Evolutionary conservation across 2,888 invertebrate species (phyloP), one percentile per base, ranked within the genome.

Genomic region (Andrena haemorrhoa): DNA sequence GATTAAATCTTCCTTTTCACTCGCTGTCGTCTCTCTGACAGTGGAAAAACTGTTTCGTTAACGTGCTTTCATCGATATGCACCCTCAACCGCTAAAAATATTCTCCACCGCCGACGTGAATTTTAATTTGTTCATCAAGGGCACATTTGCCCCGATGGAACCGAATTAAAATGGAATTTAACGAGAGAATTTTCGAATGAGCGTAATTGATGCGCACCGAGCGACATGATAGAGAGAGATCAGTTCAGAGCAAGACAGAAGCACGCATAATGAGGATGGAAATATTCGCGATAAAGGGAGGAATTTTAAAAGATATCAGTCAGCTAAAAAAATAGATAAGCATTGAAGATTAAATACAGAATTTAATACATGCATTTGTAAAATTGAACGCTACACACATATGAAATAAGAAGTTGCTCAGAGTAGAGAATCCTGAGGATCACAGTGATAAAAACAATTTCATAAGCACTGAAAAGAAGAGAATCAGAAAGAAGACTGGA

Each of bases 1-100:
- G 75, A 79, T 75, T 79, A 79, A 75, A 75, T 64, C 49, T 49
- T 63, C 68, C 64, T 69, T 56, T 64, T 16, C 64, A 35, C 12
- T 41, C n/a, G 20, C 2, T n/a, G 65, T 23, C 16, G 41, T 23
- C 3, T n/a, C 23, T 23, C 12, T 10, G 16, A 12, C 8, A n/a
- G 41, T 4, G 53, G 23, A 51, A 63, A 41, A 61, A 53, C 61
- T 49, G 12, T 26, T 61, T 41, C 51, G 56, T 56, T 12, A 41
- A 41, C 73, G 41, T 5, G 53, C 26, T 47, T 29, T 56, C 74
- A 33, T 16, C 64, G 53, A 41, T 29, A 12, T 8, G 23, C 26
- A 12, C 23, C 2, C 5, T 33, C 47, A 6, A 33, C 74, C 10
- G 53, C 33, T 51, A n/a, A 31, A 47, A 71, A 31, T 69, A 70